Evolutionary conservation across 2,113 vertebrate genomes (phyloP).

Genomic region (Archilochus colubris): DNA sequence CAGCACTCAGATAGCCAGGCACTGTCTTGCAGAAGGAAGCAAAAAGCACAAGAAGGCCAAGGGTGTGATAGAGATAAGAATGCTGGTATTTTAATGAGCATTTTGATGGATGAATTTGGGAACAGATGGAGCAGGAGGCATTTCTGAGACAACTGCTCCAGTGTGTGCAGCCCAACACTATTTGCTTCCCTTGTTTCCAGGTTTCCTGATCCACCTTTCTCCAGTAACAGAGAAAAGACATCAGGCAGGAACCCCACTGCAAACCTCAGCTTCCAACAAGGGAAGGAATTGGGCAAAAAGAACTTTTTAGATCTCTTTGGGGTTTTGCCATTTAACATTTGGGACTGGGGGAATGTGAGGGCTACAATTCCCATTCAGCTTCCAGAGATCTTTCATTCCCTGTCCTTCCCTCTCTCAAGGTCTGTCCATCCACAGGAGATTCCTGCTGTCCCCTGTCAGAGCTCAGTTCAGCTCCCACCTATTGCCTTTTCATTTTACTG

Average conservation of each 20-base stretch:
- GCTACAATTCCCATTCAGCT: neutral
- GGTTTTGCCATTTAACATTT: neutral
- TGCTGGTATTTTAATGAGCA: neutral
- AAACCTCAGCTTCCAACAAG: neutral
- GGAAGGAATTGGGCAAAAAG: neutral
- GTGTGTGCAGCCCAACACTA: neutral
- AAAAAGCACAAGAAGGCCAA: conserved; percentile 27
- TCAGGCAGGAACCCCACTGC: neutral
- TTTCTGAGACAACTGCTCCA: neutral
- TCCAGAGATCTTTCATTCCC: neutral
- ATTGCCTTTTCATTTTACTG: neutral
- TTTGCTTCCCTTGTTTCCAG: neutral
- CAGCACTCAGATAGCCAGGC: neutral
- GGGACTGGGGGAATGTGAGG: neutral
- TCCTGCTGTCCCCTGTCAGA: neutral
- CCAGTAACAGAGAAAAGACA: neutral
- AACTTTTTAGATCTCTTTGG: neutral
- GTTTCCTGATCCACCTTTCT: neutral
- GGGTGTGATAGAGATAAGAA: conserved; percentile 17
- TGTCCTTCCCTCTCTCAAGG: neutral
- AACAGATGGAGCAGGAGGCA: conserved; percentile 21
- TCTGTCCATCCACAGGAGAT: neutral
- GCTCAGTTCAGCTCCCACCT: neutral
- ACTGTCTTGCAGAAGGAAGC: neutral
- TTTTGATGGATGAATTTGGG: neutral